These are phyloP conservation scores for Macrosteles quadrilineatus DNA, from an alignment of 1,140 invertebrate species.

Conservation along the genomic window DNA sequence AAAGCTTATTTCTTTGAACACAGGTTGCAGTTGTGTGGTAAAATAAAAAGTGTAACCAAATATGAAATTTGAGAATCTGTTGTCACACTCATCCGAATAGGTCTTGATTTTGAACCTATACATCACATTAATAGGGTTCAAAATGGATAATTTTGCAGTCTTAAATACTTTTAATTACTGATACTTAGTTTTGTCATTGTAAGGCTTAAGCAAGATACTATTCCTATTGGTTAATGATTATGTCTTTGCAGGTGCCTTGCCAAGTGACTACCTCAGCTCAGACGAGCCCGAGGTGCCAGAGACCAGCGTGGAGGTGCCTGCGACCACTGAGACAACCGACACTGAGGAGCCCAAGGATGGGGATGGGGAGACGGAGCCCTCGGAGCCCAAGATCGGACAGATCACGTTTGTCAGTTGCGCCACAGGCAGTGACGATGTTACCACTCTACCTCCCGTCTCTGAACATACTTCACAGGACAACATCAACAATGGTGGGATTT, in stretches of 20 bases:
- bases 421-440: slow-evolving; percentile 44
- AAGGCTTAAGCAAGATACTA: too few relatives aligned
- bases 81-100: too few relatives aligned
- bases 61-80: too few relatives aligned
- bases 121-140: too few relatives aligned
- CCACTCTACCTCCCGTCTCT: slow-evolving; percentile 33
- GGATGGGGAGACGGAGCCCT: slow-evolving; percentile 46
- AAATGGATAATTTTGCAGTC: too few relatives aligned
- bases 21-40: too few relatives aligned
- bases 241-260: slow-evolving; percentile 57
- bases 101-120: too few relatives aligned
- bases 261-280: slow-evolving; percentile 62
- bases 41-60: too few relatives aligned
- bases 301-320: slow-evolving; percentile 46
- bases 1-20: too few relatives aligned
- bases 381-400: slow-evolving; percentile 41
- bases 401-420: slow-evolving; percentile 48
- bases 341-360: slow-evolving; percentile 36
- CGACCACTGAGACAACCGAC: slow-evolving; percentile 33
- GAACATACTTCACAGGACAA: slow-evolving; percentile 1
- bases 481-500: slow-evolving; percentile 7
- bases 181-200: too few relatives aligned
- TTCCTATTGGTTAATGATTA: too few relatives aligned
- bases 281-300: slow-evolving; percentile 47
- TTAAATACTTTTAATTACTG: too few relatives aligned